Conservation (phyloP, 92 coral and sea anemone genomes). For the Palythoa grandis region DNA sequence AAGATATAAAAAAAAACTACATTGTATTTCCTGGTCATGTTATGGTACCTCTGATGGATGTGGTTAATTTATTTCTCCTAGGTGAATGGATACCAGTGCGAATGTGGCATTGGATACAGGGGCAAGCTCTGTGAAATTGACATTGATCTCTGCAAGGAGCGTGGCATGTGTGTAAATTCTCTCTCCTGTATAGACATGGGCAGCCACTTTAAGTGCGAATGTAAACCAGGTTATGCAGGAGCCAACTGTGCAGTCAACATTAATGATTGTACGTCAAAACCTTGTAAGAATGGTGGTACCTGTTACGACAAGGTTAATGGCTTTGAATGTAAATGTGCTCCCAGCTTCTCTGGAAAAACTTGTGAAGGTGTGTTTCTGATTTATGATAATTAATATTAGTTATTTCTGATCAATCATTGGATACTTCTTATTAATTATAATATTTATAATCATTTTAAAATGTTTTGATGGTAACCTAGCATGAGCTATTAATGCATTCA, state of each 20-base stretch:
- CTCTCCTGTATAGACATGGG: constrained; percentile 85
- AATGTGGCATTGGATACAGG: constrained; percentile 87
- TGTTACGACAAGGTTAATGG: constrained; percentile 83
- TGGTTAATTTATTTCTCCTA: not conserved
- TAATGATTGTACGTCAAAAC: constrained; percentile 84
- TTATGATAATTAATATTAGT: not conserved
- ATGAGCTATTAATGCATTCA: too few relatives aligned
- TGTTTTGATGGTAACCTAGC: too few relatives aligned
- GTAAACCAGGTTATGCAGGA: constrained; percentile 91
- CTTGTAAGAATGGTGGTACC: constrained; percentile 94
- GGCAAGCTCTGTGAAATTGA: constrained; percentile 88
- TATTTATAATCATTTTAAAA: too few relatives aligned
- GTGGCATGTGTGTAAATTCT: constrained; percentile 76
- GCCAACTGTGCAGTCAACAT: constrained; percentile 92
- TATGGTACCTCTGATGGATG: too few relatives aligned
- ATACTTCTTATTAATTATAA: too few relatives aligned
- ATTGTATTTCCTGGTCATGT: too few relatives aligned
- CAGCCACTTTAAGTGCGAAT: constrained; percentile 77
- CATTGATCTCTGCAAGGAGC: constrained; percentile 86
- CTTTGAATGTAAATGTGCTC: constrained; percentile 77
- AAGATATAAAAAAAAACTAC: too few relatives aligned
- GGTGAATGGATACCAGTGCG: constrained; percentile 82
- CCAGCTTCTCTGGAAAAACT: constrained; percentile 80
- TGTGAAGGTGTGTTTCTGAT: constrained; percentile 76
- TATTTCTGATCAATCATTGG: not conserved